phyloP scores from a whole-genome alignment of 2,888 invertebrate genomes.

The Pedicia rivosa region DNA sequence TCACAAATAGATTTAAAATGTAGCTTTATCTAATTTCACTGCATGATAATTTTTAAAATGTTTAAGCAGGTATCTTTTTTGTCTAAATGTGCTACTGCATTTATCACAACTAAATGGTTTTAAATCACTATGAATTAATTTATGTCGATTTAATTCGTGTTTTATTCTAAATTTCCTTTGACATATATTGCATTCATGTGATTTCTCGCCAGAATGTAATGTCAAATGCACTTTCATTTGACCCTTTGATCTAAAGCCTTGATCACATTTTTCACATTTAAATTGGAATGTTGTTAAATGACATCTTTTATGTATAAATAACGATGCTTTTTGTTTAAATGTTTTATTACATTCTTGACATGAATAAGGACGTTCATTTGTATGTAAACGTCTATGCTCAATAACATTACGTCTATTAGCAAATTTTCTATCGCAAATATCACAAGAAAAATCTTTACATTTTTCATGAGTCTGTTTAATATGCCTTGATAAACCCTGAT shows the following conservation, averaged over 20 bases:
- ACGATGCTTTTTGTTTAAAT: constrained; percentile 47
- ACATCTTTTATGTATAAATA: constrained; percentile 43
- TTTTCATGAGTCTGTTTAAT: constrained; percentile 45
- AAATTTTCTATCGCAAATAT: constrained; percentile 39
- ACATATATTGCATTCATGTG: constrained; percentile 40
- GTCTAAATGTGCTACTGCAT: constrained; percentile 32
- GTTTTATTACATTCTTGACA: constrained; percentile 43
- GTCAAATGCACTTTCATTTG: constrained; percentile 39
- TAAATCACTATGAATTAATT: constrained; percentile 34
- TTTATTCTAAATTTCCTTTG: constrained; percentile 40
- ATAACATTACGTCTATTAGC: constrained; percentile 42
- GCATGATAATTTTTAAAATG: constrained; percentile 24
- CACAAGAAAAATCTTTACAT: constrained; percentile 40
- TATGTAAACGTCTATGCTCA: constrained; percentile 42
- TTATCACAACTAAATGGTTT: constrained; percentile 32
- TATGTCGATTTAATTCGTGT: constrained; percentile 40
- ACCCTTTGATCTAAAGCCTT: constrained; percentile 40
- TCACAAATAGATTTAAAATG: background rate
- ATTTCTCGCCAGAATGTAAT: constrained; percentile 44
- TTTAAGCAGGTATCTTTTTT: constrained; percentile 36
- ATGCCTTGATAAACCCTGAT: constrained; percentile 43
- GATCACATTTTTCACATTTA: constrained; percentile 41
- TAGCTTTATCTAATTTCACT: background rate
- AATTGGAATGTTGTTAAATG: constrained; percentile 40
- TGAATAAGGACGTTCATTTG: constrained; percentile 39